These are phyloP conservation scores for Myoxocephalus aenaeus DNA, from an alignment of 2,797 vertebrate genomes.

Conservation along the genomic window DNA sequence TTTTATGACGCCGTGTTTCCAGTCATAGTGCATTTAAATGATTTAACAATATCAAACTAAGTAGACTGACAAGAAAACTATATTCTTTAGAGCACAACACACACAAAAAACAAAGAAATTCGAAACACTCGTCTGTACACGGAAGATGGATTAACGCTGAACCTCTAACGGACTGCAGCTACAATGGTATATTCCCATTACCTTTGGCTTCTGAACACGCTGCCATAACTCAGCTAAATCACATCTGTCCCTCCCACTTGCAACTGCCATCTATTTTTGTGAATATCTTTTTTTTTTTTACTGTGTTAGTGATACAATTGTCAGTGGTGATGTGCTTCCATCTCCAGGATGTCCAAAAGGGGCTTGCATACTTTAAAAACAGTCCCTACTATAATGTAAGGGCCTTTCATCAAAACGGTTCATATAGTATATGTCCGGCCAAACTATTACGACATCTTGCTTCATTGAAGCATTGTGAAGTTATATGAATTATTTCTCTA, in stretches of 20 bases:
- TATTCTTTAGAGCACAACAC: too few species aligned
- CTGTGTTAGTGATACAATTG: not conserved
- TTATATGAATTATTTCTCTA: not conserved
- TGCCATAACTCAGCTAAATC: conserved; percentile 28
- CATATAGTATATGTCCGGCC: not conserved
- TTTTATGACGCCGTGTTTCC: too few species aligned
- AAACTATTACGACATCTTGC: not conserved
- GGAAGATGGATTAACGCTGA: not conserved
- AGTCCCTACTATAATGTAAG: not conserved
- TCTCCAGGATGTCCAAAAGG: not conserved
- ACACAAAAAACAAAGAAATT: too few species aligned
- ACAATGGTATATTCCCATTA: conserved; percentile 16
- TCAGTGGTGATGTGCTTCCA: not conserved
- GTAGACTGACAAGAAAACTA: too few species aligned
- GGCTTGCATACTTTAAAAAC: not conserved
- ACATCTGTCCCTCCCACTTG: conserved; percentile 2
- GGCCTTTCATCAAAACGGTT: not conserved
- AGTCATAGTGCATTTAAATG: too few species aligned
- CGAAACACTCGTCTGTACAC: not conserved
- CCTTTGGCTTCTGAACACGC: conserved; percentile 7
- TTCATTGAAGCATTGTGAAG: not conserved
- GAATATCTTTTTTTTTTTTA: not conserved
- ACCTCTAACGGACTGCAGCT: not conserved
- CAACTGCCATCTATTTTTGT: conserved; percentile 13
- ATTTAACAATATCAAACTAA: too few species aligned